phyloP scores from a whole-genome alignment of 2,888 invertebrate species.

The Netelia inedita region DNA sequence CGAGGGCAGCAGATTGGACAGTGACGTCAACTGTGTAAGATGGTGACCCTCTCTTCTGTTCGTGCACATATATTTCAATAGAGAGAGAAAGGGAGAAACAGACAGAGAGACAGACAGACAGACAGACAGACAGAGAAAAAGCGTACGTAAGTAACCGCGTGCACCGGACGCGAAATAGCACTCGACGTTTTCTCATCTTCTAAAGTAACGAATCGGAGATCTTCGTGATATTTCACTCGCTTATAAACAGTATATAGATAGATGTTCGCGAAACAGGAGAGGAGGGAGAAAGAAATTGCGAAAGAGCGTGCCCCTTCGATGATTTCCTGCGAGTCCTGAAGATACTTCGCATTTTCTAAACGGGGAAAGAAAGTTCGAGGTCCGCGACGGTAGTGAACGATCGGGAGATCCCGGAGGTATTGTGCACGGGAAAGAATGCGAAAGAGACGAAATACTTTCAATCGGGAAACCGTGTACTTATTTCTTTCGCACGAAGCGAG shows the following conservation, averaged over 20 bases:
- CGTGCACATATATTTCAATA: not conserved
- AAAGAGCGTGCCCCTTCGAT: constrained; percentile 36
- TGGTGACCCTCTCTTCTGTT: constrained; percentile 35
- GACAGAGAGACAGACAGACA: not conserved
- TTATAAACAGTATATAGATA: not conserved
- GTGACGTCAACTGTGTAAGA: constrained; percentile 51
- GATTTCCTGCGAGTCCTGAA: constrained; percentile 63
- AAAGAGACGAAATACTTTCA: constrained; percentile 28
- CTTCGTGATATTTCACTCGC: constrained; percentile 31
- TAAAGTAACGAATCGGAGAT: constrained; percentile 63
- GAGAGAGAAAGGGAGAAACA: not conserved
- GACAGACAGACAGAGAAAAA: not conserved
- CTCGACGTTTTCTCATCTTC: constrained; percentile 54
- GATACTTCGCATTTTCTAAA: constrained; percentile 5
- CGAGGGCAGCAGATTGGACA: constrained; percentile 53
- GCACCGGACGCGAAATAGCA: not conserved
- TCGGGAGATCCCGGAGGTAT: constrained; percentile 21
- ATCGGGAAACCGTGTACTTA: too few relatives aligned
- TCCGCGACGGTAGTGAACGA: not conserved
- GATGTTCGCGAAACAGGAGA: not conserved
- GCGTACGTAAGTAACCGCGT: constrained; percentile 29
- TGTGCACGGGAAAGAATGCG: constrained; percentile 20
- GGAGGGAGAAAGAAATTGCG: constrained; percentile 16
- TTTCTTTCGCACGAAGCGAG: not conserved
- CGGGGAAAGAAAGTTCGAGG: constrained; percentile 17